Percentiles rank a stretch among this genome's conserved stretches.
phyloP scores from a whole-genome alignment of 2,888 invertebrate genomes.

The Drosophila pullipes region DNA sequence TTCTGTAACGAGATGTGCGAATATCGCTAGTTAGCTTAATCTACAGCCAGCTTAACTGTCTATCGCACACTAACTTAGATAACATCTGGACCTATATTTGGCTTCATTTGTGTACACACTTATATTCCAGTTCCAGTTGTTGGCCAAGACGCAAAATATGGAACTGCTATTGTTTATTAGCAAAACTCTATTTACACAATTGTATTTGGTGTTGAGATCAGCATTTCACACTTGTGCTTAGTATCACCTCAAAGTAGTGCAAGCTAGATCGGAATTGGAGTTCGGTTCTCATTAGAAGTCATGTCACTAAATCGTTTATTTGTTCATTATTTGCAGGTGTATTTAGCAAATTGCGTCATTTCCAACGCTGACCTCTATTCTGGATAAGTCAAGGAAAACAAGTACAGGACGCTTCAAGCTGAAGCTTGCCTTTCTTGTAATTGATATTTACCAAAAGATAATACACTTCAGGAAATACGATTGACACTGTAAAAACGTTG shows the following conservation, averaged over 20 bases:
- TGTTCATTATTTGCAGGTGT: slow-evolving; percentile 37
- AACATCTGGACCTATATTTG: slow-evolving; percentile 46
- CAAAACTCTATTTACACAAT: slow-evolving; percentile 64
- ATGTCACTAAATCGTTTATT: slow-evolving; percentile 52
- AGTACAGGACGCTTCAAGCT: background rate
- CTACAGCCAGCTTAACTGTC: background rate
- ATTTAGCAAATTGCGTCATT: slow-evolving; percentile 53
- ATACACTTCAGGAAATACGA: slow-evolving; percentile 2
- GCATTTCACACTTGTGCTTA: slow-evolving; percentile 26
- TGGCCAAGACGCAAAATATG: slow-evolving; percentile 32
- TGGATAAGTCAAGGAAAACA: slow-evolving; percentile 4
- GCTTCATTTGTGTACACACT: slow-evolving; percentile 26
- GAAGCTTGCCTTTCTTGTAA: background rate
- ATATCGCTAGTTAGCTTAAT: slow-evolving; percentile 10
- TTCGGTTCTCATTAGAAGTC: slow-evolving; percentile 23
- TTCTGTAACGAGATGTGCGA: slow-evolving; percentile 28
- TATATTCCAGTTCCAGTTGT: slow-evolving; percentile 29
- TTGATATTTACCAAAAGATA: background rate
- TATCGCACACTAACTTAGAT: background rate
- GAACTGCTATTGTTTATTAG: slow-evolving; percentile 22
- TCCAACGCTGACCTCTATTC: slow-evolving; percentile 16
- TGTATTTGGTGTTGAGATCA: slow-evolving; percentile 54
- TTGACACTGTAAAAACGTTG: background rate
- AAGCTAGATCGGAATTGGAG: background rate
- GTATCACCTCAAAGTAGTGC: slow-evolving; percentile 35